These are phyloP conservation scores for Ophonus ardosiacus DNA, from an alignment of 2,888 invertebrate species.

Conservation along the genomic window DNA sequence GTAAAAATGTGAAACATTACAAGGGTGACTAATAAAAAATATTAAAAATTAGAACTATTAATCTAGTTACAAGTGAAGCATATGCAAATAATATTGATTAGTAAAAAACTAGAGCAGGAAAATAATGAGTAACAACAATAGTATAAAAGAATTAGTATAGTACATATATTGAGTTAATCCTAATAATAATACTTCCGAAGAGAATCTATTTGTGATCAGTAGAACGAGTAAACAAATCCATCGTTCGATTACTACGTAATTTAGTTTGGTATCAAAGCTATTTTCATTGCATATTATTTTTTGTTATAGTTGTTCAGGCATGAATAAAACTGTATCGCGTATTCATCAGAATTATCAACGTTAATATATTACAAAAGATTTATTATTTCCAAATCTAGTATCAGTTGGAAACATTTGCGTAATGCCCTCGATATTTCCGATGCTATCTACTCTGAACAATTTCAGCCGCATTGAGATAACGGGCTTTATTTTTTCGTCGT, in stretches of 20 bases:
- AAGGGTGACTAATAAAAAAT: too few relatives aligned
- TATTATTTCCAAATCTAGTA: constrained; percentile 42
- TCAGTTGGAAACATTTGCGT: constrained; percentile 42
- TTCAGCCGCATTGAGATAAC: constrained; percentile 22
- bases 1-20: too few relatives aligned
- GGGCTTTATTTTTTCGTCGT: constrained; percentile 31
- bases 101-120: too few relatives aligned
- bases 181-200: too few relatives aligned
- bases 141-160: too few relatives aligned
- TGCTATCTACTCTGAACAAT: constrained; percentile 39
- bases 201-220: too few relatives aligned
- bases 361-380: constrained; percentile 50
- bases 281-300: background rate
- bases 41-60: too few relatives aligned
- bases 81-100: too few relatives aligned
- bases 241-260: constrained; percentile 17
- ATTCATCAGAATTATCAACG: constrained; percentile 36
- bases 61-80: too few relatives aligned
- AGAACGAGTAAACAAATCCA: too few relatives aligned
- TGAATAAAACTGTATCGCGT: constrained; percentile 15
- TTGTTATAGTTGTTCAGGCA: background rate
- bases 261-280: background rate
- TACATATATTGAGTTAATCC: too few relatives aligned
- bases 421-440: constrained; percentile 28
- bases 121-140: too few relatives aligned